Evolutionary conservation across 2,888 invertebrate species (phyloP), one percentile per base, ranked within the genome.

Genomic region (Laspeyria flexula): DNA sequence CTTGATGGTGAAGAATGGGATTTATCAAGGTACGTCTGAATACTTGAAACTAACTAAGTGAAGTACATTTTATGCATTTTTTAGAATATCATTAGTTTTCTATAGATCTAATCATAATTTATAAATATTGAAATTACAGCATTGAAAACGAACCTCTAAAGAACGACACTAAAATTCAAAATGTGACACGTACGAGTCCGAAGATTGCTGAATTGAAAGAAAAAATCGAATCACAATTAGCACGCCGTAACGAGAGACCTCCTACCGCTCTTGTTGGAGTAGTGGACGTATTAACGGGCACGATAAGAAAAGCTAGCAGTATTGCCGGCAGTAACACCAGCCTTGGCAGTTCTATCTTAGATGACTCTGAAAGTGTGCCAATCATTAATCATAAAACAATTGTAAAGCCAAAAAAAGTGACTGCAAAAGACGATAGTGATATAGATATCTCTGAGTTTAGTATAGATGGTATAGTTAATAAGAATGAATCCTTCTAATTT

Each of bases 191-290:
- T 11, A 90, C 93, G 34, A 92, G 93, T 65, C 90, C 93, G 13
- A 94, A 93, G 73, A 93, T 94, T 40, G 91, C 93, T 1, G 92
- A 93, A 77, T 77, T 94, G 46, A 93, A 93, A 45, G 83, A 90
- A 64, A 90, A 89, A n/a, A 93, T 94, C 27, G 93, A 94, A 71
- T 85, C 87, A 3, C 93, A 94, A 75, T 82, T 94, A 59, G 84
- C 85, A 3, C 70, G 84, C 18, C 83, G 92, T n/a, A 85, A 78
- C 27, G 82, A 81, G n/a, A 84, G 84, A 12, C 73, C 83, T 15
- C 77, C 84, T 7, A 80, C 80, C 9, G 78, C 75, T 5, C 71
- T 86, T 1, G 78, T 83, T 0, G 90, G 91, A 10, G 84, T 87
- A 43, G 79, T 92, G 4, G 89, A 92, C 53, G 76, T 90, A 6